Evolutionary conservation across 2,888 invertebrate species (phyloP), one percentile per base, ranked within the genome.

Genomic region (Lacanobia wlatinum): DNA sequence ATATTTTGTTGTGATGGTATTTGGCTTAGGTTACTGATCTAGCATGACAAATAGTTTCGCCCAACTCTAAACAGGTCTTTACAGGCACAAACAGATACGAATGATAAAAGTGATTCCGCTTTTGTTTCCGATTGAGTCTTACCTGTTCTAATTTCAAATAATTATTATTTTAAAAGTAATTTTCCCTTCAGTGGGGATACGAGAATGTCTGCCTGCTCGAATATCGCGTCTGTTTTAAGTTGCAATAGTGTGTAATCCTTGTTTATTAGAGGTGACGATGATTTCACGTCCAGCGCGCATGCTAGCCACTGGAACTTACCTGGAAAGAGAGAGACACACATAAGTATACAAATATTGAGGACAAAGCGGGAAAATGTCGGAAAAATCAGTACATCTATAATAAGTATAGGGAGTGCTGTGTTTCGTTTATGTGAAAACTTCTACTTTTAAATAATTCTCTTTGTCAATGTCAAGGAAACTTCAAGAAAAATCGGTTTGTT

Each of bases 301-400:
- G 82, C 83, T 62, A 84, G 62, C 76, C 85, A 87, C 87, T 87
- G 88, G 88, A 90, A 89, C 91, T 91, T 92, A 92, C 92, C 92
- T 92, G 90, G 34, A 87, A 89, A 84, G 79, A 82, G 62, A 85
- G 55, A 80, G 34, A 78, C 16, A 82, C 62, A 78, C 40, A 69
- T 78, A 46, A 81, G 28, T 70, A 70, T 3, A 21, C 1, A 59
- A 69, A 21, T 48, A n/a, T 28, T 28, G n/a, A n/a, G n/a, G n/a
- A n/a, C n/a, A n/a, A n/a, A n/a, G n/a, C n/a, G n/a, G n/a, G n/a
- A n/a, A n/a, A n/a, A n/a, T n/a, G n/a, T n/a, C n/a, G n/a, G n/a
- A n/a, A n/a, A n/a, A n/a, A n/a, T n/a, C n/a, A n/a, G n/a, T n/a
- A n/a, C n/a, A n/a, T n/a, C n/a, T n/a, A n/a, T n/a, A n/a, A n/a